Conservation (phyloP, 2,113 vertebrate genomes). For the Helogale parvula region DNA sequence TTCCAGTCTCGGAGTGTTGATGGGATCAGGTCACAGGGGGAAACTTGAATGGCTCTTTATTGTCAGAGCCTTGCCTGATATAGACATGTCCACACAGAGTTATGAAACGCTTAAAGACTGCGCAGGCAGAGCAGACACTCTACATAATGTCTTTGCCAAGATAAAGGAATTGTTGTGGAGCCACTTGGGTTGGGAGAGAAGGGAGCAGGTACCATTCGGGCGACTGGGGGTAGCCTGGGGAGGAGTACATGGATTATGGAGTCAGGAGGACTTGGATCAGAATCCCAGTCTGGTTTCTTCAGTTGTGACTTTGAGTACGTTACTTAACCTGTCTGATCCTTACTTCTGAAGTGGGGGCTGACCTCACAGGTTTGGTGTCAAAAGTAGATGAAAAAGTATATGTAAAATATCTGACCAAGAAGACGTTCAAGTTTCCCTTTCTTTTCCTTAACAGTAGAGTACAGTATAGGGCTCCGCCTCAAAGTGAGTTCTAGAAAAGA, state of each 20-base stretch:
- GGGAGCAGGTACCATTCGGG: neutral
- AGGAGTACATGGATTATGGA: neutral
- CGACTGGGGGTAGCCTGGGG: no score
- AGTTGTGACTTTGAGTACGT: neutral
- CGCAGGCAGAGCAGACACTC: neutral
- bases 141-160: slow-evolving; percentile 20
- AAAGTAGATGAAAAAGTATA: neutral
- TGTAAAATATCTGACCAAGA: neutral
- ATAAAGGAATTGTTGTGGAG: slow-evolving; percentile 40
- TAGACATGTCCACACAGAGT: slow-evolving; percentile 20
- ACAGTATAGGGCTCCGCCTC: neutral
- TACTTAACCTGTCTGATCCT: neutral
- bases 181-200: neutral
- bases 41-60: slow-evolving; percentile 67
- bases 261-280: neutral
- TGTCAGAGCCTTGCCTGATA: slow-evolving; percentile 55
- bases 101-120: slow-evolving; percentile 33
- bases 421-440: neutral
- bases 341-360: neutral
- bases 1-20: slow-evolving; percentile 71
- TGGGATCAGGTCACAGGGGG: slow-evolving; percentile 72
- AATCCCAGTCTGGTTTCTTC: neutral
- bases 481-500: neutral
- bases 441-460: neutral
- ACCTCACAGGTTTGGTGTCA: neutral